These are phyloP conservation scores for Leptoteleia sp. DNA, from an alignment of 1,140 invertebrate genomes.

Conservation along the genomic window DNA sequence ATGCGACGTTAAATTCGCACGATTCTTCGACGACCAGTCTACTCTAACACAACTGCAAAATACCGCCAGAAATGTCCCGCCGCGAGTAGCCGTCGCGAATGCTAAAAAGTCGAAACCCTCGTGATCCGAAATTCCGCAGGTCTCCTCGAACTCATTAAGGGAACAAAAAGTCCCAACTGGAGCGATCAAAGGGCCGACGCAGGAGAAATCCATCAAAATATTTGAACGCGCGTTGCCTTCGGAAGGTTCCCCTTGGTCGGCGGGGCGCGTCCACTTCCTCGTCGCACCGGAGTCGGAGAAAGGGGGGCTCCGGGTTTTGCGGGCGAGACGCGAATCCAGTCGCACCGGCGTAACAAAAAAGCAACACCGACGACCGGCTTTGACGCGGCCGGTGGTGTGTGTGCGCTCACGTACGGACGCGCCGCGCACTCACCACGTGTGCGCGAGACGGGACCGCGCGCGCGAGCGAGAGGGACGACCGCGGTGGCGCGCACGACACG, in stretches of 20 bases:
- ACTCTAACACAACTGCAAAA: no score
- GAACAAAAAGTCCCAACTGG: slow-evolving; percentile 21
- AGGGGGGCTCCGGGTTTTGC: slow-evolving; percentile 19
- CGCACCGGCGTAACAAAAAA: slow-evolving; percentile 62
- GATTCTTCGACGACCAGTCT: no score
- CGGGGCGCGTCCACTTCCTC: slow-evolving; percentile 51
- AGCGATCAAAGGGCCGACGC: slow-evolving; percentile 43
- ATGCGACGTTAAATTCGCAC: no score
- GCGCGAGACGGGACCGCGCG: slow-evolving; percentile 3
- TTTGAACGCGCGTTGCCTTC: slow-evolving; percentile 15
- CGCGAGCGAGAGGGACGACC: neutral
- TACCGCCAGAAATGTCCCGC: neutral
- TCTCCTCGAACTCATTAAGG: slow-evolving; percentile 40
- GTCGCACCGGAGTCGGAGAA: slow-evolving; percentile 35
- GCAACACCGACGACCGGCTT: slow-evolving; percentile 65
- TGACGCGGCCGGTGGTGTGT: slow-evolving; percentile 34
- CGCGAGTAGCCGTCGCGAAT: neutral
- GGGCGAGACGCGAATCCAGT: slow-evolving; percentile 61
- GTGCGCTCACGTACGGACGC: slow-evolving; percentile 32
- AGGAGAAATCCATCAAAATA: slow-evolving; percentile 33
- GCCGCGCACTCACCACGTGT: slow-evolving; percentile 41
- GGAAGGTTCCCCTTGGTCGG: slow-evolving; percentile 41
- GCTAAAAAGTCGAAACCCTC: slow-evolving; percentile 25
- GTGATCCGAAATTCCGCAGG: neutral
- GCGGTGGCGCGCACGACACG: no score